Conservation (phyloP, 2,888 invertebrate species). For the Aspidiotus destructor region DNA sequence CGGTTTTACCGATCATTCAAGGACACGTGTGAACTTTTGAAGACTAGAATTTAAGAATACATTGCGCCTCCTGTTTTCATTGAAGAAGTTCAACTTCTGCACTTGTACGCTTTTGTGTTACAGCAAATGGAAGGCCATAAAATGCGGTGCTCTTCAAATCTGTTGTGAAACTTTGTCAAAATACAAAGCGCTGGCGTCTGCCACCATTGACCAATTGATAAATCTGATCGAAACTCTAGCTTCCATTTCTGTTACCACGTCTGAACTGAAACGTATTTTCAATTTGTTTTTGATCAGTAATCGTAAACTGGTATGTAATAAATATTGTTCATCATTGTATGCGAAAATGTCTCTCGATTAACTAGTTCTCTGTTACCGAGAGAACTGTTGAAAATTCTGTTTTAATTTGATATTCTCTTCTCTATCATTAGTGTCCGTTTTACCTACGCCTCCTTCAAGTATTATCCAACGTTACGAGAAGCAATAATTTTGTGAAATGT, state of each 20-base stretch:
- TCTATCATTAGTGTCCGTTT: constrained; percentile 39
- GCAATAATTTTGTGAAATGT: constrained; percentile 32
- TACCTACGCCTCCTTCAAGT: constrained; percentile 43
- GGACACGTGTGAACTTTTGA: too few relatives aligned
- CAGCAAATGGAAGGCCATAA: constrained; percentile 49
- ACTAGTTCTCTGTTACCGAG: not conserved
- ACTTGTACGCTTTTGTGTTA: constrained; percentile 33
- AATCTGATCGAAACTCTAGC: constrained; percentile 50
- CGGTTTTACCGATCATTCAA: too few relatives aligned
- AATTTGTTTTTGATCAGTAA: constrained; percentile 42
- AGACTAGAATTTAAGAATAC: too few relatives aligned
- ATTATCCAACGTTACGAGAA: constrained; percentile 41
- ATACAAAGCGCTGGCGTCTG: constrained; percentile 43
- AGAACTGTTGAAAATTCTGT: not conserved
- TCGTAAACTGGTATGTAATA: constrained; percentile 40
- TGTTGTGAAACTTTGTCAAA: constrained; percentile 45
- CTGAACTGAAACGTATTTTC: constrained; percentile 51
- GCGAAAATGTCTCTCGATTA: constrained; percentile 5
- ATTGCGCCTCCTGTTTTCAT: too few relatives aligned
- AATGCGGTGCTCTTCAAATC: constrained; percentile 45
- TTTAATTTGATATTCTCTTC: constrained; percentile 12
- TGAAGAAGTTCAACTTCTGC: not conserved
- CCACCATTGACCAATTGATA: constrained; percentile 47
- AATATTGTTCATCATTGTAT: not conserved
- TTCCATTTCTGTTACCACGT: constrained; percentile 48